Percentiles rank a stretch among this genome's conserved stretches.
These are phyloP conservation scores for Spodoptera litura DNA, from an alignment of 1,140 invertebrate genomes.

Conservation along the genomic window DNA sequence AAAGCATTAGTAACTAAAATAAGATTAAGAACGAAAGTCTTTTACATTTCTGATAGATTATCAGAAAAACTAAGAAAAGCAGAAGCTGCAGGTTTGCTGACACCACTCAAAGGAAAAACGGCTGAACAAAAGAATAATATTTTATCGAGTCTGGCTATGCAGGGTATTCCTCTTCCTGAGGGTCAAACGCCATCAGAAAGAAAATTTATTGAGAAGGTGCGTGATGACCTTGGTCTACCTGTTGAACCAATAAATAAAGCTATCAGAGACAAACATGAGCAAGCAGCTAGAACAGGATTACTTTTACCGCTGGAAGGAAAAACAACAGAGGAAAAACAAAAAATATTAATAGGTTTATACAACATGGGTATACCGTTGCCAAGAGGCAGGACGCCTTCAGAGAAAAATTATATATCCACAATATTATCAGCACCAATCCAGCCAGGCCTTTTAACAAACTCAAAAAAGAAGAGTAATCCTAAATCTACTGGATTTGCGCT, in stretches of 20 bases:
- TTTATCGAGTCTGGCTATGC: constrained; percentile 54
- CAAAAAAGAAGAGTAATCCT: background rate
- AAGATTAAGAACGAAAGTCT: no score
- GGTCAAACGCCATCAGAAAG: constrained; percentile 57
- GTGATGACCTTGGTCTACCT: constrained; percentile 55
- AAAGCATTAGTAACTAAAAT: constrained; percentile 11
- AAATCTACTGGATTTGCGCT: background rate
- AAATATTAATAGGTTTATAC: constrained; percentile 50
- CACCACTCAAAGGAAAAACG: constrained; percentile 54
- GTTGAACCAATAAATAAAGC: constrained; percentile 50
- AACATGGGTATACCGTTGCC: constrained; percentile 56
- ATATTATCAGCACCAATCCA: no score
- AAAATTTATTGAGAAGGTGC: constrained; percentile 44
- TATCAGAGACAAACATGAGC: constrained; percentile 52
- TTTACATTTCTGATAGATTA: background rate
- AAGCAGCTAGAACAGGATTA: constrained; percentile 54
- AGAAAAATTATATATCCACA: background rate
- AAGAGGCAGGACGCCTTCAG: constrained; percentile 51
- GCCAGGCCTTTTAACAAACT: no score
- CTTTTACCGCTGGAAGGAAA: constrained; percentile 53
- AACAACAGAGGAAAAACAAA: constrained; percentile 50
- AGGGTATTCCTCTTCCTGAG: constrained; percentile 40
- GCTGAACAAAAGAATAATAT: constrained; percentile 56
- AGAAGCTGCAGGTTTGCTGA: constrained; percentile 21
- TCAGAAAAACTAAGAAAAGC: constrained; percentile 23